Evolutionary conservation across 2,797 vertebrate genomes (phyloP).

Genomic region (Prionace glauca): DNA sequence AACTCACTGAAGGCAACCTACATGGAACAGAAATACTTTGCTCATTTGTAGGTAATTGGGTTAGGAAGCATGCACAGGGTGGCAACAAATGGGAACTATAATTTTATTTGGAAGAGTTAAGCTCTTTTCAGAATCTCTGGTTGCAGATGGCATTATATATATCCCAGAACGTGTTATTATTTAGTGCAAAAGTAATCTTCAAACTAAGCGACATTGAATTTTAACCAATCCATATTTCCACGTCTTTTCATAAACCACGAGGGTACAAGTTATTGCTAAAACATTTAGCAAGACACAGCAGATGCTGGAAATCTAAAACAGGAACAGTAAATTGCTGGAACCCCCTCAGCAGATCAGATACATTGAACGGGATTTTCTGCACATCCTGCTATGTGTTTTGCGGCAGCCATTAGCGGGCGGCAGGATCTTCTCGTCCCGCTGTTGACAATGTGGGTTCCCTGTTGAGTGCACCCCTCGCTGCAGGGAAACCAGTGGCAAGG

Average conservation of each 20-base stretch:
- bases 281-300: not conserved
- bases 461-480: too few relatives aligned
- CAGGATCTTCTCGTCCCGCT: too few relatives aligned
- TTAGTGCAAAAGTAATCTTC: not conserved
- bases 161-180: not conserved
- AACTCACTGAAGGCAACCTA: not conserved
- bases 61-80: not conserved
- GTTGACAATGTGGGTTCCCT: too few relatives aligned
- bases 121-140: not conserved
- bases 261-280: not conserved
- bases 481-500: too few relatives aligned
- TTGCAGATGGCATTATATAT: not conserved
- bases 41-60: not conserved
- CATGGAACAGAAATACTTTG: not conserved
- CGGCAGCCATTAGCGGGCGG: too few relatives aligned
- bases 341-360: not conserved
- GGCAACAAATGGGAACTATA: not conserved
- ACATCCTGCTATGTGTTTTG: too few relatives aligned
- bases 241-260: not conserved
- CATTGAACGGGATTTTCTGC: too few relatives aligned
- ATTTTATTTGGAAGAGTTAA: not conserved
- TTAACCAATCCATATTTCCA: not conserved
- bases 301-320: not conserved
- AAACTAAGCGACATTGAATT: not conserved
- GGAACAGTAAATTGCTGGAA: not conserved